Base-by-base conservation (phyloP, 2,888 invertebrate species). In the Tyria jacobaeae region DNA sequence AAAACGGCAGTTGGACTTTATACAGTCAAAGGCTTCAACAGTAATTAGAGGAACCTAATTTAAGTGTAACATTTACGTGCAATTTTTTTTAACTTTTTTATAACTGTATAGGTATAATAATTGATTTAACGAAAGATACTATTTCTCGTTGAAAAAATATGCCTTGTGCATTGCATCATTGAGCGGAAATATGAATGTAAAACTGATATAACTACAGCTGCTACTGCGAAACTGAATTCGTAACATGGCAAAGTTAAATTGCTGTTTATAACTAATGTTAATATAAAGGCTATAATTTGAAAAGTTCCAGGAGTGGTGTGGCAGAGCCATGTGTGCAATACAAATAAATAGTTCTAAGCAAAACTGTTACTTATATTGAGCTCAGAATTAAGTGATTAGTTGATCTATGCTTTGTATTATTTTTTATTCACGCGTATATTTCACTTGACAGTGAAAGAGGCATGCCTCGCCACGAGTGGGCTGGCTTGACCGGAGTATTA, bases 1-100 rank as follows among this genome's bases (percentile, higher is more conserved):
- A 17, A 51, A 54, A 60, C 52, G 58, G 60, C 53, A n/a, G n/a
- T n/a, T n/a, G n/a, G n/a, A n/a, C n/a, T n/a, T n/a, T 24, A 15
- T 34, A 44, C 55, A 44, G 55, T 55, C 21, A 55, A 44, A 44
- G n/a, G 31, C 44, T 44, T 41, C 41, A 41, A 17, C 41, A n/a
- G 21, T 47, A 35, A 51, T 51, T 24, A 9, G 17, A 44, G 31
- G 14, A 44, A 53, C 25, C 37, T 37, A 53, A 53, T 53, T 34
- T 51, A 34, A 44, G 44, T 21, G 21, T 12, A 17, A 12, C 21
- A 44, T 21, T 44, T 21, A 44, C 44, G 44, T 1, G 1, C 44
- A n/a, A n/a, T n/a, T n/a, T n/a, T n/a, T n/a, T n/a, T n/a, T n/a
- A n/a, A n/a, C n/a, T n/a, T n/a, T n/a, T n/a, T n/a, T n/a, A n/a